Base-by-base conservation (phyloP, 2,888 invertebrate species). In the Clanis bilineata region DNA sequence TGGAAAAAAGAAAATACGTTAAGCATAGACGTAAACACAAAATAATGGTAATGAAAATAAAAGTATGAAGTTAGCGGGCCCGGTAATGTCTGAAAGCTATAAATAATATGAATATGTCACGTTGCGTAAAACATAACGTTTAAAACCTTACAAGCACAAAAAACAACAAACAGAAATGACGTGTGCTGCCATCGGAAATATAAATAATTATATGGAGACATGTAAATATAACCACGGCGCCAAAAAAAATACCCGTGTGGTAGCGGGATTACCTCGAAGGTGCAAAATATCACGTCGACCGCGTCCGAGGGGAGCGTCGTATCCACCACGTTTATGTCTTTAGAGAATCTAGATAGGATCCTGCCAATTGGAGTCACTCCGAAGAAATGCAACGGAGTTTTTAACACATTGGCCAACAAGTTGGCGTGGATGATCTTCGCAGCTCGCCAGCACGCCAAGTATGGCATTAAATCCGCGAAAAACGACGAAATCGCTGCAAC, bases 361-460 rank as follows among this genome's bases (percentile, higher is more conserved):
- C 96, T 93, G 82, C 96, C 96, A 68, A 94, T 73, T 47, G 96
- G 96, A 59, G 96, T 96, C 72, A 94, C 95, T 85, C 97, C 96
- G 90, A 95, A 96, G 91, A 96, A 94, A 78, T 94, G 93, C 90
- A 96, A 93, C 59, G 96, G 96, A 76, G 94, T 93, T 77, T 93
- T 93, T 69, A 96, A 80, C 67, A 96, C 93, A 77, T 93, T 93
- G 60, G 79, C 73, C 77, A 96, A 87, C 82, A 96, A 86, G 55
- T 83, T 78, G 65, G 83, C 80, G 89, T 95, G 95, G 78, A 95
- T 88, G 58, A 86, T 76, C 76, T 80, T 83, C 73, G 96, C 95
- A 70, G 96, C 96, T 69, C 92, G 89, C 93, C 95, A 93, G 92
- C 95, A 88, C 83, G 95, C 95, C 90, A 96, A 86, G 80, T 93